Percentiles rank a stretch among this genome's conserved stretches.
Conservation (phyloP, 2,113 vertebrate genomes). For the Hylia prasina region DNA sequence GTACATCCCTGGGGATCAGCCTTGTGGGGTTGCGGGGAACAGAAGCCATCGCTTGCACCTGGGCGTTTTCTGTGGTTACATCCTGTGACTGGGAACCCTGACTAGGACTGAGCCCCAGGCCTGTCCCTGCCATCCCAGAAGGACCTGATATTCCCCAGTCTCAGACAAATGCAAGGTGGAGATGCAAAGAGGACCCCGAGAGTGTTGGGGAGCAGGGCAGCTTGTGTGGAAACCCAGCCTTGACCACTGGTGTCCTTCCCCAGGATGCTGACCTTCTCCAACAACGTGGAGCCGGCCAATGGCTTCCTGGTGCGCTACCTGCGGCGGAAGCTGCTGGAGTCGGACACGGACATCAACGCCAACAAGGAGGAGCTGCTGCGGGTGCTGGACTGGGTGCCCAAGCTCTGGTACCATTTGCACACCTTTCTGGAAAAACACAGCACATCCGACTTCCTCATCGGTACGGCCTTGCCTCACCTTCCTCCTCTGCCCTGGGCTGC, state of each 20-base stretch:
- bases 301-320: conserved; percentile 92
- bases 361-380: conserved; percentile 81
- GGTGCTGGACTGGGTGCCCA: conserved; percentile 93
- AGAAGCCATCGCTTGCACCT: background rate
- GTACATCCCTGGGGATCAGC: background rate
- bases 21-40: fast-evolving
- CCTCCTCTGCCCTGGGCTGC: fast-evolving
- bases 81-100: background rate
- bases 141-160: background rate
- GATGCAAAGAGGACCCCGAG: background rate
- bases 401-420: conserved; percentile 97
- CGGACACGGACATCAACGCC: conserved; percentile 74
- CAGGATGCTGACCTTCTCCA: conserved; percentile 96
- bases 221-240: background rate
- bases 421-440: conserved; percentile 97
- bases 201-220: background rate
- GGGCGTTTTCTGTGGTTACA: background rate
- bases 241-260: background rate
- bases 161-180: background rate
- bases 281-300: conserved; percentile 94
- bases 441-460: conserved; percentile 97
- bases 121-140: background rate
- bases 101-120: background rate
- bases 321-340: conserved; percentile 90
- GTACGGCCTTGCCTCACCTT: conserved; percentile 43